Evolutionary conservation across 2,888 invertebrate genomes (phyloP).

Genomic region (Leucophora obtusa): DNA sequence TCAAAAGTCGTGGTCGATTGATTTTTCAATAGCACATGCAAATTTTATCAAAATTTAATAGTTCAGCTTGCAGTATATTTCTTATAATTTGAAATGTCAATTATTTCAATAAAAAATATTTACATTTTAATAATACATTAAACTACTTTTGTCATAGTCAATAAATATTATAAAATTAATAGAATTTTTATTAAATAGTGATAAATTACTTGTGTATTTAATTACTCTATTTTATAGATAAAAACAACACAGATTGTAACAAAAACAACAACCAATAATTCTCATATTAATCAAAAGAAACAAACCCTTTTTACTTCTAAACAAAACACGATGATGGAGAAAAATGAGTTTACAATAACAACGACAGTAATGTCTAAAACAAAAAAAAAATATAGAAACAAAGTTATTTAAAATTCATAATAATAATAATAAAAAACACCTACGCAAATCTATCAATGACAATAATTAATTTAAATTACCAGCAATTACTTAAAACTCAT

Average conservation of each 20-base stretch:
- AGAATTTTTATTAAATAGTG: slow-evolving; percentile 12
- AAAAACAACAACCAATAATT: slow-evolving; percentile 24
- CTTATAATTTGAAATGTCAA: not conserved
- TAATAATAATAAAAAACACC: slow-evolving; percentile 55
- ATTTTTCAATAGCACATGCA: too few species aligned
- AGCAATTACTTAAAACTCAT: slow-evolving; percentile 46
- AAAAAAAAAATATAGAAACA: slow-evolving; percentile 12
- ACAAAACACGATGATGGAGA: not conserved
- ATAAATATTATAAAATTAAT: not conserved
- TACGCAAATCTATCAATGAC: slow-evolving; percentile 45
- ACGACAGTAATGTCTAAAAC: not conserved
- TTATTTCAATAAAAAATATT: slow-evolving; percentile 3
- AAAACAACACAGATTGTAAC: not conserved
- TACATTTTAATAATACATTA: not conserved
- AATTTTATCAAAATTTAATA: too few species aligned
- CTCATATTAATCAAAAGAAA: slow-evolving; percentile 46
- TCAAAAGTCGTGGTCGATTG: too few species aligned
- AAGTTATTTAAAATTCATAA: slow-evolving; percentile 22
- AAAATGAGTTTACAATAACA: slow-evolving; percentile 14
- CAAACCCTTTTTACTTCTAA: slow-evolving; percentile 9
- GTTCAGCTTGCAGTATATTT: too few species aligned
- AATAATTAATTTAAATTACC: slow-evolving; percentile 58
- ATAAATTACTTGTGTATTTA: slow-evolving; percentile 39
- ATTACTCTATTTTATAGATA: slow-evolving; percentile 41
- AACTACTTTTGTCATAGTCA: not conserved